These are phyloP conservation scores for Melitaea cinxia DNA, from an alignment of 1,140 invertebrate genomes.

Conservation along the genomic window DNA sequence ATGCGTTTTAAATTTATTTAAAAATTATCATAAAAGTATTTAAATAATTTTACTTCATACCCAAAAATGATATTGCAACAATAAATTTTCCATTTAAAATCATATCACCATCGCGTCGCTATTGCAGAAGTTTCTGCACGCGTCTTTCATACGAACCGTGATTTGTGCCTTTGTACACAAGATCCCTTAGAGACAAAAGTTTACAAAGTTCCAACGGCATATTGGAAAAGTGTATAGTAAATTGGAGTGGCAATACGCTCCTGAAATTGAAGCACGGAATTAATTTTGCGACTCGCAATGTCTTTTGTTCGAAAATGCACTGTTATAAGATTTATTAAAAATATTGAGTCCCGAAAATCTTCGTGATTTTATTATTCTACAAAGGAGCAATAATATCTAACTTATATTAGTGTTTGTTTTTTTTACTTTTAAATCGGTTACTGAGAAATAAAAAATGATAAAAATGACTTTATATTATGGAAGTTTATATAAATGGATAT, in stretches of 20 bases:
- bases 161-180: conserved; percentile 30
- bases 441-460: too few relatives aligned
- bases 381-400: too few relatives aligned
- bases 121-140: conserved; percentile 13
- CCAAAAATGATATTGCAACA: too few relatives aligned
- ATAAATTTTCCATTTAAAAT: conserved; percentile 11
- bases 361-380: too few relatives aligned
- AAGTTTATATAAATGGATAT: too few relatives aligned
- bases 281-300: conserved; percentile 27
- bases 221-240: conserved; percentile 35
- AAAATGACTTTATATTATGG: too few relatives aligned
- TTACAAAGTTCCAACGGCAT: conserved; percentile 26
- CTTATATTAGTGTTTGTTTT: too few relatives aligned
- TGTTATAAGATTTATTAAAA: conserved; percentile 3
- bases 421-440: too few relatives aligned
- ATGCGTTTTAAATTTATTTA: too few relatives aligned
- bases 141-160: conserved; percentile 21
- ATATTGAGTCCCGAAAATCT: not conserved
- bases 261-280: conserved; percentile 27
- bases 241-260: conserved; percentile 33
- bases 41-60: too few relatives aligned
- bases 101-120: conserved; percentile 13
- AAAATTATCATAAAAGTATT: too few relatives aligned
- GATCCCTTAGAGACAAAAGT: conserved; percentile 23
- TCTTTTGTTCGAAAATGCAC: conserved; percentile 9